Evolutionary conservation across 2,888 invertebrate species (phyloP).

Genomic region (Tiphia femorata): DNA sequence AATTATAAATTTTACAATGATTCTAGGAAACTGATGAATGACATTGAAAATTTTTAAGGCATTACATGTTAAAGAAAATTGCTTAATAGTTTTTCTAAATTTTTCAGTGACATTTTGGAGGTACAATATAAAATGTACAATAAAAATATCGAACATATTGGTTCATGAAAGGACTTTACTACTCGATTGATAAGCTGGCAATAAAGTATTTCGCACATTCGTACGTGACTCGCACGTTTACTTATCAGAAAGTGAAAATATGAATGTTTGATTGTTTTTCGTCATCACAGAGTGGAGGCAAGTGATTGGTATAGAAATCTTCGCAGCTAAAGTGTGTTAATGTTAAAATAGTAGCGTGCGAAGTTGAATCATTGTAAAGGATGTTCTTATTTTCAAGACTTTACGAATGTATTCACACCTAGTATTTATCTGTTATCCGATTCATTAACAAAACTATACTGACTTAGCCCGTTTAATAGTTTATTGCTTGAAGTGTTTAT

Average conservation of each 20-base stretch:
- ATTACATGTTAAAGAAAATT: too few relatives aligned
- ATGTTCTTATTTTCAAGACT: slow-evolving; percentile 15
- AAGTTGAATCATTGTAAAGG: slow-evolving; percentile 19
- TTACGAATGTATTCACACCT: slow-evolving; percentile 12
- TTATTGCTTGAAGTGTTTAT: slow-evolving; percentile 24
- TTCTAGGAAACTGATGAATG: too few relatives aligned
- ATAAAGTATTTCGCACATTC: too few relatives aligned
- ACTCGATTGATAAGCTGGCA: too few relatives aligned
- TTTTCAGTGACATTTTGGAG: too few relatives aligned
- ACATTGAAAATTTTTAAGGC: too few relatives aligned
- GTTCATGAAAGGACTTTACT: too few relatives aligned
- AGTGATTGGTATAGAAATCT: slow-evolving; percentile 16
- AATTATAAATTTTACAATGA: too few relatives aligned
- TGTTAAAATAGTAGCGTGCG: slow-evolving; percentile 16
- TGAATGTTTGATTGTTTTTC: slow-evolving; percentile 8
- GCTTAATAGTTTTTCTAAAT: too few relatives aligned
- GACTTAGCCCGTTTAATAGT: slow-evolving; percentile 9
- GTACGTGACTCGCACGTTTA: too few relatives aligned
- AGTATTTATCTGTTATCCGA: slow-evolving; percentile 26
- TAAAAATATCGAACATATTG: too few relatives aligned
- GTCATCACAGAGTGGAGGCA: slow-evolving; percentile 8
- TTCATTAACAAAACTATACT: slow-evolving; percentile 8
- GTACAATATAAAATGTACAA: too few relatives aligned
- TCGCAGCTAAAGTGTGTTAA: slow-evolving; percentile 25
- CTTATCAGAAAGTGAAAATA: slow-evolving; percentile 40